These are phyloP conservation scores for Rhinogobius similis DNA, from an alignment of 2,113 vertebrate genomes.

Conservation along the genomic window DNA sequence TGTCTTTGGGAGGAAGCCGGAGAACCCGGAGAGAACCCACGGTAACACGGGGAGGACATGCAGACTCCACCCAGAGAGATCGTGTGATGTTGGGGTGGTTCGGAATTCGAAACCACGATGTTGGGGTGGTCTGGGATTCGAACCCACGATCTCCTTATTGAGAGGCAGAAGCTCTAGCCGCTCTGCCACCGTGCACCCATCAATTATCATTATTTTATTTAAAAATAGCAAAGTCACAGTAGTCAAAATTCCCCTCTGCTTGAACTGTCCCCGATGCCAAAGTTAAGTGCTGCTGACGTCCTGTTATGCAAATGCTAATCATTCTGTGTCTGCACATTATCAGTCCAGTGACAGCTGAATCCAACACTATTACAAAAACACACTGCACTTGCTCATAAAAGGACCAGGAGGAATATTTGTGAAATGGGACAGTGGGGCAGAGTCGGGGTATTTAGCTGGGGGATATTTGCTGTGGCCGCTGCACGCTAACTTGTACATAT, in stretches of 20 bases:
- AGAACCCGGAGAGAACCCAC: no score
- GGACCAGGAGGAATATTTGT: constrained; percentile 51
- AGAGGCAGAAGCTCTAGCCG: no score
- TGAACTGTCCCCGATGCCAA: background rate
- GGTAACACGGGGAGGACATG: no score
- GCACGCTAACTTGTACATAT: constrained; percentile 72
- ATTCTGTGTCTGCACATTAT: constrained; percentile 25
- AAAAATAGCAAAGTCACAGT: no score
- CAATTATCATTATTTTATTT: no score
- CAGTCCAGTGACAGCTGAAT: constrained; percentile 52
- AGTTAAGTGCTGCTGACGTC: constrained; percentile 2
- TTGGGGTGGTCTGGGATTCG: no score
- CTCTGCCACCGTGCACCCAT: no score
- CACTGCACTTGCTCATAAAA: constrained; percentile 38
- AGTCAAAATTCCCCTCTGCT: background rate
- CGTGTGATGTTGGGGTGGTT: no score
- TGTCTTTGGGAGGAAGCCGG: no score
- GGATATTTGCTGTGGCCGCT: constrained; percentile 61
- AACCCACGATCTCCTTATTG: no score
- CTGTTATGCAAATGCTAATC: constrained; percentile 26
- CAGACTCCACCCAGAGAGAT: no score
- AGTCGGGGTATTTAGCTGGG: constrained; percentile 65
- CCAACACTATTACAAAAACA: constrained; percentile 37
- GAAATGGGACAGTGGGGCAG: constrained; percentile 49
- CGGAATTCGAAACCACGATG: no score